Conservation (phyloP, 2,888 invertebrate species). For the Plagiodera versicolora region DNA sequence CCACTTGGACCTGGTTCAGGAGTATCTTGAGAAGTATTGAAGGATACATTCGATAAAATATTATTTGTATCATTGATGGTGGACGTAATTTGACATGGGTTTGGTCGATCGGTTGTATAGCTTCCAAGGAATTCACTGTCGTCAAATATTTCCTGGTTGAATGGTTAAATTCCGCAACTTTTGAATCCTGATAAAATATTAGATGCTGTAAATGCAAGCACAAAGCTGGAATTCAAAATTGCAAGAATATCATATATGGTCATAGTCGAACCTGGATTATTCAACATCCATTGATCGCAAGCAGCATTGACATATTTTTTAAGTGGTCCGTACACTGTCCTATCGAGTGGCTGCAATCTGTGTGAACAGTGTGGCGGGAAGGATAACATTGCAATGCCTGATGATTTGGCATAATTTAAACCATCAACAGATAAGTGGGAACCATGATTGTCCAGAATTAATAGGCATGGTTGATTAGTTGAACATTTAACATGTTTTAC, state of each 20-base stretch:
- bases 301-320: not conserved
- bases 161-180: slow-evolving; percentile 5
- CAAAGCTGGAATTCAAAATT: not conserved
- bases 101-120: not conserved
- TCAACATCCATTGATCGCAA: slow-evolving; percentile 7
- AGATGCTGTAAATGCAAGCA: slow-evolving; percentile 6
- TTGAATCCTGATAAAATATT: not conserved
- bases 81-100: not conserved
- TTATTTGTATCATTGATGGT: not conserved
- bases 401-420: slow-evolving; percentile 8
- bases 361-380: no score
- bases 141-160: slow-evolving; percentile 10
- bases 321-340: not conserved
- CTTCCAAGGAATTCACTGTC: not conserved
- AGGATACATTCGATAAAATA: not conserved
- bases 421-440: no score
- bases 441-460: slow-evolving; percentile 8
- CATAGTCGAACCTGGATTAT: slow-evolving; percentile 8
- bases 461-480: slow-evolving; percentile 7
- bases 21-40: not conserved
- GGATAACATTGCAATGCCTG: slow-evolving; percentile 7
- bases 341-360: slow-evolving; percentile 1
- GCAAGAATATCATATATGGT: not conserved
- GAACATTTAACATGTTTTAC: slow-evolving; percentile 4
- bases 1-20: not conserved